Evolutionary conservation across 2,797 vertebrate genomes (phyloP).

Genomic region (Aplochiton taeniatus): DNA sequence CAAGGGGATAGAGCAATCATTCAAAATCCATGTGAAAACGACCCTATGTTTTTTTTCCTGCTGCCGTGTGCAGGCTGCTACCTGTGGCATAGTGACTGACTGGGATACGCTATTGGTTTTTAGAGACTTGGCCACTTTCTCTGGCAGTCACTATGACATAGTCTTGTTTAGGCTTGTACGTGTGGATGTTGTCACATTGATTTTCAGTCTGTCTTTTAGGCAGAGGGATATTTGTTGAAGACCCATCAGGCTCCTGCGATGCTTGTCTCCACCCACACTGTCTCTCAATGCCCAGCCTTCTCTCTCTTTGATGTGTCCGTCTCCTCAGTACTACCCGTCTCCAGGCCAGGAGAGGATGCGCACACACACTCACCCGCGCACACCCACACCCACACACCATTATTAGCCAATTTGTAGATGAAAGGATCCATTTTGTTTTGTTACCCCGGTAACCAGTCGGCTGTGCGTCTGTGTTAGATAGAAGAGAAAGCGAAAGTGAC

Average conservation of each 20-base stretch:
- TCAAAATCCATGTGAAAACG: constrained; percentile 47
- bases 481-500: not conserved
- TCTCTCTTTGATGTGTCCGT: constrained; percentile 15
- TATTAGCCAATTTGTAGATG: constrained; percentile 1
- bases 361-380: constrained; percentile 1
- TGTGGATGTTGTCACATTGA: too few relatives aligned
- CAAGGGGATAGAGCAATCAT: constrained; percentile 36
- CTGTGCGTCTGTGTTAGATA: not conserved
- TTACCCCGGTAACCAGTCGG: not conserved
- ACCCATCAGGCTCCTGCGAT: too few relatives aligned
- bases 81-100: too few relatives aligned
- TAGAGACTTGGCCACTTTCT: too few relatives aligned
- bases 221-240: too few relatives aligned
- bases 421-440: constrained; percentile 15
- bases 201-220: too few relatives aligned
- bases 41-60: constrained; percentile 2
- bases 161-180: too few relatives aligned
- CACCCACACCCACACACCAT: constrained; percentile 1
- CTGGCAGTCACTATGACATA: too few relatives aligned
- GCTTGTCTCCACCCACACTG: not conserved
- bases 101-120: too few relatives aligned
- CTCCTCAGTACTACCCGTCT: constrained; percentile 3
- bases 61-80: not conserved
- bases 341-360: constrained; percentile 1
- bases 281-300: constrained; percentile 1